Base-by-base conservation (phyloP, 2,113 vertebrate genomes). In the Buteo buteo region DNA sequence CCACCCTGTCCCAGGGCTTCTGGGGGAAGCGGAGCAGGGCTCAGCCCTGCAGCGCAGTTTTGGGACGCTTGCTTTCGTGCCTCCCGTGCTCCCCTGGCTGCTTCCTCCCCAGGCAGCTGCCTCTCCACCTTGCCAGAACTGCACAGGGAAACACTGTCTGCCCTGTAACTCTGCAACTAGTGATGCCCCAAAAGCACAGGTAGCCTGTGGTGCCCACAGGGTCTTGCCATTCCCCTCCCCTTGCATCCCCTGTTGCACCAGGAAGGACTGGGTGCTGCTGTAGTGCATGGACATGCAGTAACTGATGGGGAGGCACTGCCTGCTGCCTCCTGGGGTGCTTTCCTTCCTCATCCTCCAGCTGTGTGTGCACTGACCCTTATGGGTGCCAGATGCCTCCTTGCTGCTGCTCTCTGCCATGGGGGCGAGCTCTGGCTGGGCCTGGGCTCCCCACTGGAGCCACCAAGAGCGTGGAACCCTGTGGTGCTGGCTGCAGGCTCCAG, bases 231-330 rank as follows among this genome's bases (percentile, higher is more conserved):
- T 50, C 36, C 36, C 69, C 32, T 54, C 52, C 52, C 16, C 52
- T 54, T 31, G 28, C 7, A 3, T 8, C 4, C 52, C 28, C 52
- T 54, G 8, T 32, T 20, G 50, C 42, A 20, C 36, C 42, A 31
- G 72, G 61, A 16, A 7, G 25, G 29, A 24, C 24, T 2, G 15
- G 47, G 42, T 15, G 42, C 83, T 8, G 26, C 58, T 36, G 47
- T 15, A 54, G 47, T 2, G 5, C 2, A 1, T 18, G 47, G 82
- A 12, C 0, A 1, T 16, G 38, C 58, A 13, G 38, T 36, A 31
- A 31, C 38, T 36, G 58, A 25, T 3, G 32, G 17, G 17, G 31
- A 25, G 62, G 44, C 32, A 6, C 20, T 59, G 36, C 49, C 59
- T 25, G 36, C 55, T n/a, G 55, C 52, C 42, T 47, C 65, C 36